Conservation (phyloP, 1,140 invertebrate species). For the Conus betulinus region DNA sequence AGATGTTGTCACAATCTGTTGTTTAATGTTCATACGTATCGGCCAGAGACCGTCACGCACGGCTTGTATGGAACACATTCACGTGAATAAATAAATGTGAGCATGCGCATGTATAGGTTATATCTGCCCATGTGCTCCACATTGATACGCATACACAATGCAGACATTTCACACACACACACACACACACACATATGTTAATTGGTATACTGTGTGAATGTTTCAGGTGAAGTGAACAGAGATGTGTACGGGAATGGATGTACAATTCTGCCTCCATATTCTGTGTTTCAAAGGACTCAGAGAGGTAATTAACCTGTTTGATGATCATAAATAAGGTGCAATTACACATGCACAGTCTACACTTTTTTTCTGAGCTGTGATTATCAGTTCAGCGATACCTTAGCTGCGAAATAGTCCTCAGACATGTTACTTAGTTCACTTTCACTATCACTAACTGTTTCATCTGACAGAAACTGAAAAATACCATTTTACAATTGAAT, state of each 20-base stretch:
- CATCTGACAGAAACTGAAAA: no score
- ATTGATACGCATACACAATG: neutral
- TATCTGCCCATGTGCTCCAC: neutral
- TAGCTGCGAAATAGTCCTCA: neutral
- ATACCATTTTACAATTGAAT: no score
- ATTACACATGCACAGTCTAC: no score
- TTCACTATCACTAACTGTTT: no score
- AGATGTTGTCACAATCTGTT: no score
- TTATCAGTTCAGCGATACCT: no score
- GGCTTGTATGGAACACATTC: no score
- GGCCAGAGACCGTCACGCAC: neutral
- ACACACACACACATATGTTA: no score
- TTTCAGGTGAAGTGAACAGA: neutral
- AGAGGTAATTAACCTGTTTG: neutral
- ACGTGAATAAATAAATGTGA: neutral
- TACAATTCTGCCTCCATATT: neutral
- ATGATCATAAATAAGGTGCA: no score
- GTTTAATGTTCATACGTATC: no score
- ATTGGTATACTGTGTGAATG: neutral
- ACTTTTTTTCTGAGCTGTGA: no score
- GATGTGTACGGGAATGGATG: neutral
- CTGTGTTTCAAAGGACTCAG: neutral
- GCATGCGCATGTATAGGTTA: neutral
- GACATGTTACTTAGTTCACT: no score
- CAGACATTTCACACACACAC: neutral